phyloP scores from a whole-genome alignment of 2,888 invertebrate species.

The Quadriops clusia region DNA sequence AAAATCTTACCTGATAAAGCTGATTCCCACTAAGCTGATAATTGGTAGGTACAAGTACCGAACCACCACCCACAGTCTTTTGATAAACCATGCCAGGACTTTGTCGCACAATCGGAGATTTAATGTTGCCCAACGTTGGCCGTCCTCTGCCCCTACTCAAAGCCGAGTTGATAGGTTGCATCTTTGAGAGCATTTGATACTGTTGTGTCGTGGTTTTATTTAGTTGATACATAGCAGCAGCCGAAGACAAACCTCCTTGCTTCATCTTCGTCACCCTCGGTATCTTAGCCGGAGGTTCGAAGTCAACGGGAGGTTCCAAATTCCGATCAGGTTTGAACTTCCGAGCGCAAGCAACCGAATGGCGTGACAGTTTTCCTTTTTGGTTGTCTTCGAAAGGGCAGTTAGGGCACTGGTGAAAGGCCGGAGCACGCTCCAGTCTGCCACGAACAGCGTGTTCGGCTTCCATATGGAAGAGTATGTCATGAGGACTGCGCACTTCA shows the following conservation, averaged over 20 bases:
- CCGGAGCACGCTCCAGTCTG: conserved; percentile 70
- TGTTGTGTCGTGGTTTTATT: conserved; percentile 38
- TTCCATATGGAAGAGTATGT: conserved; percentile 86
- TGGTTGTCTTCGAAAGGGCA: conserved; percentile 92
- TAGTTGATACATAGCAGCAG: conserved; percentile 35
- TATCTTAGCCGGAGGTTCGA: conserved; percentile 91
- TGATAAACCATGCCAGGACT: conserved; percentile 53
- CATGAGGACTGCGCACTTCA: conserved; percentile 73
- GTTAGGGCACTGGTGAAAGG: conserved; percentile 83
- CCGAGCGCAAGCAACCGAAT: conserved; percentile 77
- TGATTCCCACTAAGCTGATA: conserved; percentile 51
- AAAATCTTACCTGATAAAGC: conserved; percentile 51
- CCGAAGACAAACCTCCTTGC: conserved; percentile 25
- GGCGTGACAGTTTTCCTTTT: conserved; percentile 80
- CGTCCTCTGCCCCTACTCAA: conserved; percentile 33
- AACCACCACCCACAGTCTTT: conserved; percentile 46
- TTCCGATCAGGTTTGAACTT: conserved; percentile 82
- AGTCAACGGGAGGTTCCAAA: conserved; percentile 74
- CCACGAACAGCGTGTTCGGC: conserved; percentile 76
- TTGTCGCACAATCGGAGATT: conserved; percentile 28
- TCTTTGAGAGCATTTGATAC: conserved; percentile 29
- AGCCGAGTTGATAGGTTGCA: conserved; percentile 24
- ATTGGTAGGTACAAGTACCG: conserved; percentile 45
- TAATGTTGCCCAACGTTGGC: conserved; percentile 24
- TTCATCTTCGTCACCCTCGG: conserved; percentile 51